Percentiles rank a stretch among this genome's conserved stretches.
Conservation (phyloP, 1,140 invertebrate species). For the Drosophila seguyi region DNA sequence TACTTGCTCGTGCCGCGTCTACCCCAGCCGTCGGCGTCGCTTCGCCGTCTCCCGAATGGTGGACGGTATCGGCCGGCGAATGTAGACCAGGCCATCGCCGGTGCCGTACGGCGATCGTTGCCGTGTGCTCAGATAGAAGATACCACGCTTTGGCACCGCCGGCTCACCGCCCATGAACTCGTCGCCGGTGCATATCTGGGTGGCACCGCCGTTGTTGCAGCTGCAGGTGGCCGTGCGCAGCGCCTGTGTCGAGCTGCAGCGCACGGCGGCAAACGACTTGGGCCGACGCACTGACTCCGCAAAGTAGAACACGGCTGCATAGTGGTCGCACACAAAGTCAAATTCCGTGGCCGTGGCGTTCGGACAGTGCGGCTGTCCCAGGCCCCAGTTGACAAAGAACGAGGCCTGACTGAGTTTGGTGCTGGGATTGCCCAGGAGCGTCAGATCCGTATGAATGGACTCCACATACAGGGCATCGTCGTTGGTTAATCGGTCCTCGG, state of each 20-base stretch:
- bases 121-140: constrained; percentile 73
- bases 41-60: constrained; percentile 47
- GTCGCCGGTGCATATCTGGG: constrained; percentile 43
- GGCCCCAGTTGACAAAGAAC: constrained; percentile 90
- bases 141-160: constrained; percentile 64
- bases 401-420: constrained; percentile 88
- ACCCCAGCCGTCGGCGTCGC: background rate
- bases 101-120: constrained; percentile 49
- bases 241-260: constrained; percentile 43
- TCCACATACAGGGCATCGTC: constrained; percentile 90
- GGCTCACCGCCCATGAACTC: constrained; percentile 80
- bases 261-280: constrained; percentile 59
- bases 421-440: constrained; percentile 86
- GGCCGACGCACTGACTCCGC: constrained; percentile 71
- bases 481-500: constrained; percentile 86
- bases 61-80: constrained; percentile 48
- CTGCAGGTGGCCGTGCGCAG: constrained; percentile 44
- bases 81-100: constrained; percentile 56
- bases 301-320: constrained; percentile 76
- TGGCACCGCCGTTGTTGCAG: constrained; percentile 35
- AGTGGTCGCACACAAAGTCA: constrained; percentile 79
- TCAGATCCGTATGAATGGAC: constrained; percentile 90
- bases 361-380: constrained; percentile 89
- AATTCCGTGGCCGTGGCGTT: constrained; percentile 79
- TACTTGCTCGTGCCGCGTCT: background rate